These are phyloP conservation scores for Pachymerium ferrugineum DNA, from an alignment of 2,888 invertebrate genomes.

Conservation along the genomic window DNA sequence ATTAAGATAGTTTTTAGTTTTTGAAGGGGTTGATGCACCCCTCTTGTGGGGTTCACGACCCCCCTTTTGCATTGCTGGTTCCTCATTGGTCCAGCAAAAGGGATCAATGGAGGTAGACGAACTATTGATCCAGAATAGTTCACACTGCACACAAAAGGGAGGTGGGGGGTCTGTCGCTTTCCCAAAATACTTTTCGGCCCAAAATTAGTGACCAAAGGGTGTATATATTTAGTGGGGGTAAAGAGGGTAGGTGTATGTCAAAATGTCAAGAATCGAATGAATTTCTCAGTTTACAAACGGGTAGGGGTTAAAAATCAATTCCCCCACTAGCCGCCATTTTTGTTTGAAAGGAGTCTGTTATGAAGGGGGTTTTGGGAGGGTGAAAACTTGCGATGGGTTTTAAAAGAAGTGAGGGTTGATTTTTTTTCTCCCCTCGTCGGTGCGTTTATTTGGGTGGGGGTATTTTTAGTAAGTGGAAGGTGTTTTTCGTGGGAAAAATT, in stretches of 20 bases:
- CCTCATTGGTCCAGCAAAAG: neutral
- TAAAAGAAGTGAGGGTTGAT: too few relatives aligned
- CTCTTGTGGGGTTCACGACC: slow-evolving; percentile 13
- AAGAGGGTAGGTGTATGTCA: neutral
- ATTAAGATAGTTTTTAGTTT: neutral
- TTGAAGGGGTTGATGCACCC: neutral
- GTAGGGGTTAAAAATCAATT: neutral
- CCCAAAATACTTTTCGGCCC: too few relatives aligned
- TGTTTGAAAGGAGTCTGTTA: too few relatives aligned
- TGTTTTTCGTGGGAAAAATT: too few relatives aligned
- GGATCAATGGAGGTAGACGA: slow-evolving; percentile 13
- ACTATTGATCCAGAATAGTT: slow-evolving; percentile 13
- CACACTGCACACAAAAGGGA: neutral
- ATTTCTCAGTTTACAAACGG: too few relatives aligned
- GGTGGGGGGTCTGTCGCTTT: neutral
- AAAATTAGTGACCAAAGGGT: neutral
- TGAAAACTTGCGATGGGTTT: too few relatives aligned
- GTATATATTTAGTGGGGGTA: neutral
- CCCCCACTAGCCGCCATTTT: neutral
- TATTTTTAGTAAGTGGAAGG: too few relatives aligned
- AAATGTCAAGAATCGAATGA: too few relatives aligned
- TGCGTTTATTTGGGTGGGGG: too few relatives aligned
- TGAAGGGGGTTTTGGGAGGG: too few relatives aligned
- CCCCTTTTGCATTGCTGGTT: neutral
- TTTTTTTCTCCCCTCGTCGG: too few relatives aligned